phyloP scores from a whole-genome alignment of 2,113 vertebrate genomes.

The Hemiprocne comata region DNA sequence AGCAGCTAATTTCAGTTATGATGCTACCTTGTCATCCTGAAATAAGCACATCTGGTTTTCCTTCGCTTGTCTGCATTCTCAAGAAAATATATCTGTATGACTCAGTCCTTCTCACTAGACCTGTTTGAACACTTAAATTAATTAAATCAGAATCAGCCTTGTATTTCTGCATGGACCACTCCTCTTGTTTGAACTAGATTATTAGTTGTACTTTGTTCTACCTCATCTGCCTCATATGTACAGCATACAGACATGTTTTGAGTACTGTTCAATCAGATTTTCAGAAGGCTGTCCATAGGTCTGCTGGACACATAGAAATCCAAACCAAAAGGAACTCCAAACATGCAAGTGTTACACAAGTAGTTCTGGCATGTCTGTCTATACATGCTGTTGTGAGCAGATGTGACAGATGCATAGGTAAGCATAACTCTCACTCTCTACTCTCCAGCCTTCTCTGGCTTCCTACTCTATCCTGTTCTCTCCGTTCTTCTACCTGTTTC shows the following conservation, averaged over 20 bases:
- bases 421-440: neutral
- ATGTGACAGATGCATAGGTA: neutral
- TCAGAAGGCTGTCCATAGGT: neutral
- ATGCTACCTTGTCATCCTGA: neutral
- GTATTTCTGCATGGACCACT: neutral
- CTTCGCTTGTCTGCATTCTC: neutral
- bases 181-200: neutral
- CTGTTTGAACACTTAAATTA: neutral
- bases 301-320: neutral
- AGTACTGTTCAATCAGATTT: neutral
- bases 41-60: neutral
- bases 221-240: neutral
- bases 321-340: neutral
- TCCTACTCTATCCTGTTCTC: neutral
- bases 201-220: neutral
- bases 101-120: accelerated
- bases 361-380: neutral
- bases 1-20: neutral
- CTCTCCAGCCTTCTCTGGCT: neutral
- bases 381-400: neutral
- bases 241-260: neutral
- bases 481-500: neutral
- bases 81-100: neutral
- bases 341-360: neutral
- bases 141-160: neutral